These are phyloP conservation scores for Synanthedon myopaeformis DNA, from an alignment of 2,888 invertebrate genomes.

Conservation along the genomic window DNA sequence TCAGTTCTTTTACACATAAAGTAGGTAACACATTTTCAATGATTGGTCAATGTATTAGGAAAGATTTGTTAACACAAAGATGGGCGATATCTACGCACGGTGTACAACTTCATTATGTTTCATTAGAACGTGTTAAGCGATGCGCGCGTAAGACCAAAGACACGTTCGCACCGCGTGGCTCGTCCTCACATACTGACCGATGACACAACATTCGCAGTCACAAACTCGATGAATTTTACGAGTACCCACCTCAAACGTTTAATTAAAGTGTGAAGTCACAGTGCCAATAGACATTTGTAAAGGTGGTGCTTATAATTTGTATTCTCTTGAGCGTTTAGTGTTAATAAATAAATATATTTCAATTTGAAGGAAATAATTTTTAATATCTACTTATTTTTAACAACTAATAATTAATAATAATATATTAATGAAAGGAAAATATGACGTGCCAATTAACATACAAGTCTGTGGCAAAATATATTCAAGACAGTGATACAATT, in stretches of 20 bases:
- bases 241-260: too few relatives aligned
- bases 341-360: slow-evolving; percentile 2
- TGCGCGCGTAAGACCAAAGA: too few relatives aligned
- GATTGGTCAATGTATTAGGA: background rate
- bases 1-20: slow-evolving; percentile 34
- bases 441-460: slow-evolving; percentile 34
- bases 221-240: too few relatives aligned
- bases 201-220: too few relatives aligned
- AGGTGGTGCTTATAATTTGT: background rate
- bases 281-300: background rate
- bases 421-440: slow-evolving; percentile 13
- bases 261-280: background rate
- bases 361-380: slow-evolving; percentile 3
- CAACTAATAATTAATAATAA: slow-evolving; percentile 7
- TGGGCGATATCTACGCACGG: too few relatives aligned
- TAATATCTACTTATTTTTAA: slow-evolving; percentile 1
- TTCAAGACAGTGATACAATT: slow-evolving; percentile 5
- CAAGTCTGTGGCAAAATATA: slow-evolving; percentile 7
- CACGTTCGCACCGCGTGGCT: too few relatives aligned
- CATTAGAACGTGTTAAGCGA: too few relatives aligned
- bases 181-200: too few relatives aligned
- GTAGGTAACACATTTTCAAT: background rate
- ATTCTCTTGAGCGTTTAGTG: background rate
- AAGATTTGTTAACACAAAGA: too few relatives aligned
- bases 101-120: too few relatives aligned